phyloP scores from a whole-genome alignment of 1,140 invertebrate species.

The Pogonomyrmex californicus region DNA sequence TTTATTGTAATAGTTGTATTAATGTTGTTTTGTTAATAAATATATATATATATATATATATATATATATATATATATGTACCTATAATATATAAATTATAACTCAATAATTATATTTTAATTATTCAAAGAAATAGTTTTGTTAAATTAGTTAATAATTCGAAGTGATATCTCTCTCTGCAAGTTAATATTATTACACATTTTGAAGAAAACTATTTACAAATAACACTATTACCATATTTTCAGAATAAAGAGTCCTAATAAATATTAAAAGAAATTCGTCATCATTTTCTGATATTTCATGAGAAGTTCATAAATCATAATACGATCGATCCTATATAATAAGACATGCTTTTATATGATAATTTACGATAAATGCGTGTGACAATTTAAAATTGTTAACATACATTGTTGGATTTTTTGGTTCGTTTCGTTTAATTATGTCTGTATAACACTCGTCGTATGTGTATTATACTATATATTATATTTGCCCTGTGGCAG shows the following conservation, averaged over 20 bases:
- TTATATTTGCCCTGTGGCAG: background rate
- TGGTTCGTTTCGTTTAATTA: constrained; percentile 22
- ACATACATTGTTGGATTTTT: constrained; percentile 13
- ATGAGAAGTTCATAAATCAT: background rate
- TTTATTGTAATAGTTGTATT: background rate
- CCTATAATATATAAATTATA: background rate
- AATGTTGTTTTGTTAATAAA: constrained; percentile 14
- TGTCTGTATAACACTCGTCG: constrained; percentile 8
- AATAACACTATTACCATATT: background rate
- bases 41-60: background rate
- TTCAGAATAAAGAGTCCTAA: background rate
- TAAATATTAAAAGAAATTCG: background rate
- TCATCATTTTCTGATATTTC: background rate
- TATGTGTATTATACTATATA: background rate
- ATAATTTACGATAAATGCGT: constrained; percentile 18
- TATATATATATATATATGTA: background rate
- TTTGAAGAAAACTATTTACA: background rate
- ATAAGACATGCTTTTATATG: background rate
- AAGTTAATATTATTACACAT: background rate
- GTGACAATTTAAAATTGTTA: constrained; percentile 9
- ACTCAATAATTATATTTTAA: constrained; percentile 7
- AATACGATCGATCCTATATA: background rate
- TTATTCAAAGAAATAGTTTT: background rate
- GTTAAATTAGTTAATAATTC: background rate
- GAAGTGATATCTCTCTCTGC: background rate